Conservation (phyloP, 2,113 vertebrate genomes). For the Epinephelus fuscoguttatus region DNA sequence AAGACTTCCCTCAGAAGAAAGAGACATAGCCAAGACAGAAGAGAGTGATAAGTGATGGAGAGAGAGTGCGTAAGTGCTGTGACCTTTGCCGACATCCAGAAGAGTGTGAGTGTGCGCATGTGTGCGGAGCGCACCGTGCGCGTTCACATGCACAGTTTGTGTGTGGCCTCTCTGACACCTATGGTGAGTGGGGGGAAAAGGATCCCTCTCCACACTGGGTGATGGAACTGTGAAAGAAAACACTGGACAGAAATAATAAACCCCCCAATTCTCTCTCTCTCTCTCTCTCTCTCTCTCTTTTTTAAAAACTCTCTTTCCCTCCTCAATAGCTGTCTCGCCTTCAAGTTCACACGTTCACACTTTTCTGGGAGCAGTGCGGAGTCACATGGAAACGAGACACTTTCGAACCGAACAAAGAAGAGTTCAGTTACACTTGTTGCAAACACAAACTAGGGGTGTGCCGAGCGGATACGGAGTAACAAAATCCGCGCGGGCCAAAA, state of each 20-base stretch:
- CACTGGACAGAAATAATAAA: slow-evolving; percentile 79
- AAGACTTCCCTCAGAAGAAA: slow-evolving; percentile 24
- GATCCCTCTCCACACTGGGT: slow-evolving; percentile 72
- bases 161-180: slow-evolving; percentile 77
- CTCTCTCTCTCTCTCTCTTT: background rate
- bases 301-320: slow-evolving; percentile 32
- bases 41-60: slow-evolving; percentile 46
- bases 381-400: slow-evolving; percentile 11
- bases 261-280: slow-evolving; percentile 47
- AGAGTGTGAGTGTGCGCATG: slow-evolving; percentile 29
- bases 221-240: slow-evolving; percentile 82
- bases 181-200: slow-evolving; percentile 68
- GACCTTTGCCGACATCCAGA: slow-evolving; percentile 42
- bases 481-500: background rate
- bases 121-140: slow-evolving; percentile 5
- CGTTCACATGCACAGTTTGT: slow-evolving; percentile 51
- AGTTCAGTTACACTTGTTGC: slow-evolving; percentile 12
- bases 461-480: background rate
- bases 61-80: slow-evolving; percentile 36
- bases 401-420: background rate
- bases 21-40: slow-evolving; percentile 39
- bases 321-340: slow-evolving; percentile 45
- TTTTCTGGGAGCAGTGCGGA: slow-evolving; percentile 45
- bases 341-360: slow-evolving; percentile 77
- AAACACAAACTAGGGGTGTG: background rate